Evolutionary conservation across 2,113 vertebrate species (phyloP).

Genomic region (Tetrax tetrax): DNA sequence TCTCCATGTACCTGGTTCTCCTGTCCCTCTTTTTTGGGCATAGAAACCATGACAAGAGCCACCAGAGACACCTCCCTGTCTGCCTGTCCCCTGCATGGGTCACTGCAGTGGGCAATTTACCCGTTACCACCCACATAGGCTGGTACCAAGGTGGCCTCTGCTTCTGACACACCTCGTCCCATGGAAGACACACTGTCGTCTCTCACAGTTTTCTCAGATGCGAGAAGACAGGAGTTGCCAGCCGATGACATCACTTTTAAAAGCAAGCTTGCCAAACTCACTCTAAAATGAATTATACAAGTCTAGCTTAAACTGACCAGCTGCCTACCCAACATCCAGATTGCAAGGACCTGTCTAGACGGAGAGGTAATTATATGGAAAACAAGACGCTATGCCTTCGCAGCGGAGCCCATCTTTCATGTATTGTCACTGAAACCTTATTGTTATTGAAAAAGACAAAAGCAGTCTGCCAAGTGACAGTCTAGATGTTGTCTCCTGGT

Average conservation of each 20-base stretch:
- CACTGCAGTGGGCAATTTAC: neutral
- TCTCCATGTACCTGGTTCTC: neutral
- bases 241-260: neutral
- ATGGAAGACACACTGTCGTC: rapidly evolving
- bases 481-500: neutral
- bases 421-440: neutral
- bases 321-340: neutral
- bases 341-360: slow-evolving; percentile 7
- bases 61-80: neutral
- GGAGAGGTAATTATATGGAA: neutral
- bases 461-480: neutral
- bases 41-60: neutral
- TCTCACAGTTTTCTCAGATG: neutral
- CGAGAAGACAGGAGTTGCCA: neutral
- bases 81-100: neutral
- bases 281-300: neutral
- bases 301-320: neutral
- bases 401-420: slow-evolving; percentile 1
- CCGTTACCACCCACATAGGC: neutral
- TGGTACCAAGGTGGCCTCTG: neutral
- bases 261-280: neutral
- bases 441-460: neutral
- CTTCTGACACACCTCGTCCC: neutral
- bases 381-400: neutral
- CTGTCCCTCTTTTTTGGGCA: neutral